Evolutionary conservation across 2,888 invertebrate genomes (phyloP), one percentile per base, ranked within the genome.

Genomic region (Schizotus pectinicornis): DNA sequence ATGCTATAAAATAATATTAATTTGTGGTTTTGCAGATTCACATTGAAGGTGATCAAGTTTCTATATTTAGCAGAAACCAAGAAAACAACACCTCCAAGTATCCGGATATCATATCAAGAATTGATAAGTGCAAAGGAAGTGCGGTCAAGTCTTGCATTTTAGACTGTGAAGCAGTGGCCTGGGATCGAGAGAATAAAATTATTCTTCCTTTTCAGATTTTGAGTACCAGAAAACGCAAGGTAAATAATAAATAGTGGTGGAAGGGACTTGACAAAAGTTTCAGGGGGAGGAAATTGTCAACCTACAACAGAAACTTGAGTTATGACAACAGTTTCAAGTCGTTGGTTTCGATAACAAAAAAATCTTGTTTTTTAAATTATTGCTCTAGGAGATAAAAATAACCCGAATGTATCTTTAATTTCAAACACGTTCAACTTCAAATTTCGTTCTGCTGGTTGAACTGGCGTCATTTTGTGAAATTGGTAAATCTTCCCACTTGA

Each of bases 141-240:
- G 67, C 73, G 0, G 92, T 95, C 0, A 81, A 81, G 41, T 92
- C 92, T 32, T 98, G 94, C 77, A 92, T 99, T 70, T 81, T 98
- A 56, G 99, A 99, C 82, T 91, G 95, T 63, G 99, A 99, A 82
- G 95, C 95, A 3, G 99, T 99, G 1, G 99, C 98, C 0, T 98
- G 95, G 91, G 98, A 99, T 81, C 81, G 82, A 1, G 91, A 88
- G 67, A 89, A 88, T 35, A 87, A 94, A 73, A 90, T 91, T 76
- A 98, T 99, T 70, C 82, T 97, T 64, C 98, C 99, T 1, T 99
- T 99, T 83, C 99, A 99, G 82, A 85, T 97, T 7, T 83, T 99
- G 8, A 94, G 94, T 64, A 98, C 98, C 0, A 85, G 98, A 56
- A 99, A 98, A 79, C 86, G 96, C 72, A 98, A 98, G 84, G 96